These are phyloP conservation scores for Zelleria hepariella DNA, from an alignment of 2,888 invertebrate genomes.

Conservation along the genomic window DNA sequence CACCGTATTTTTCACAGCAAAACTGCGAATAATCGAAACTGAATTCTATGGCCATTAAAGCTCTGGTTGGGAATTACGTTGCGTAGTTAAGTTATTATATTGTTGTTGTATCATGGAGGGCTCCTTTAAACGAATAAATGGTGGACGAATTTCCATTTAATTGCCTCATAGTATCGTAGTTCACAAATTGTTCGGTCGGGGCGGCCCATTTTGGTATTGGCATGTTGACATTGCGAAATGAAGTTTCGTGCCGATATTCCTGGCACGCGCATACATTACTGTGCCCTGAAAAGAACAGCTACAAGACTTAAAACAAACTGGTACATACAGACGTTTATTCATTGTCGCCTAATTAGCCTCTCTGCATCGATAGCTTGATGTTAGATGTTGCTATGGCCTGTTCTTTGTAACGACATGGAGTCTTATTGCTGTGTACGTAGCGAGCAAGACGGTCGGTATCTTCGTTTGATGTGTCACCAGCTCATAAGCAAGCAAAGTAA, in stretches of 20 bases:
- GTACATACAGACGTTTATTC: too few relatives aligned
- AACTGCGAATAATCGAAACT: slow-evolving; percentile 32
- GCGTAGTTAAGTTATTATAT: slow-evolving; percentile 60
- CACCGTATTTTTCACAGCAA: slow-evolving; percentile 20
- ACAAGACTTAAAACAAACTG: too few relatives aligned
- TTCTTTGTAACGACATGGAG: too few relatives aligned
- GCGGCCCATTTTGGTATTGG: slow-evolving; percentile 21
- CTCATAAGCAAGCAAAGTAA: too few relatives aligned
- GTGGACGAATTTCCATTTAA: slow-evolving; percentile 29
- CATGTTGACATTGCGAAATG: slow-evolving; percentile 21
- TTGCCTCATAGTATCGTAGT: slow-evolving; percentile 25
- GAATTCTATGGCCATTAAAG: slow-evolving; percentile 46
- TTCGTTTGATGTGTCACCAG: too few relatives aligned
- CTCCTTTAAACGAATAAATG: slow-evolving; percentile 25
- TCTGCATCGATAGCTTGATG: too few relatives aligned
- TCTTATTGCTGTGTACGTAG: too few relatives aligned
- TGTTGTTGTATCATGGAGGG: slow-evolving; percentile 37
- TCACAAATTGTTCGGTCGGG: slow-evolving; percentile 23
- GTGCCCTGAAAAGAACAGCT: neutral
- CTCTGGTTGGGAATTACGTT: slow-evolving; percentile 25
- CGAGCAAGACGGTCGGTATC: too few relatives aligned
- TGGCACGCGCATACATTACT: slow-evolving; percentile 15
- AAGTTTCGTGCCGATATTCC: slow-evolving; percentile 19
- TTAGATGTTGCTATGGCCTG: too few relatives aligned
- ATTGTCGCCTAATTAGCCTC: too few relatives aligned